phyloP scores from a whole-genome alignment of 2,888 invertebrate genomes.

The Strigamia crassipes region DNA sequence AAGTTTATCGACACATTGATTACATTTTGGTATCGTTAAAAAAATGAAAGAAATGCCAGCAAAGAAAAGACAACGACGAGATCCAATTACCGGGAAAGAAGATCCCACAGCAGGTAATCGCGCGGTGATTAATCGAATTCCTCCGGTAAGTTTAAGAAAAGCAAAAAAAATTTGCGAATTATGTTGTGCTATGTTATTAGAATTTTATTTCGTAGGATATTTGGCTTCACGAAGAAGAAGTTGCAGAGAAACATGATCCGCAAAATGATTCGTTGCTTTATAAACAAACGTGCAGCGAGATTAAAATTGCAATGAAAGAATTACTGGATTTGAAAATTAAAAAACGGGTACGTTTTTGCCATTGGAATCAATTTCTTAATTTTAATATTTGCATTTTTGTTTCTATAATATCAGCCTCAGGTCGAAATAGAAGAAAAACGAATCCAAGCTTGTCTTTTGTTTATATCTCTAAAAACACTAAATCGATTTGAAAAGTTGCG shows the following conservation, averaged over 20 bases:
- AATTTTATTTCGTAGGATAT: constrained; percentile 45
- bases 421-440: constrained; percentile 70
- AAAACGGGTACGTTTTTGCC: background rate
- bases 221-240: constrained; percentile 71
- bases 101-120: background rate
- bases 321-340: constrained; percentile 66
- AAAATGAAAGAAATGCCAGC: constrained; percentile 10
- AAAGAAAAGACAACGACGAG: constrained; percentile 15
- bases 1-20: too few species aligned
- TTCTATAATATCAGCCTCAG: constrained; percentile 53
- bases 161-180: too few species aligned
- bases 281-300: constrained; percentile 71
- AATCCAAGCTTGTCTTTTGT: constrained; percentile 73
- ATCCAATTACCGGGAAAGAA: background rate
- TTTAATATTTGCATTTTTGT: background rate
- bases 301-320: constrained; percentile 70
- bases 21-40: background rate
- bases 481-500: constrained; percentile 89
- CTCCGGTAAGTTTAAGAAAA: background rate
- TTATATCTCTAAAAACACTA: constrained; percentile 84
- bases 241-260: constrained; percentile 69
- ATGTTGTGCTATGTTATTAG: background rate
- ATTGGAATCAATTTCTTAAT: background rate
- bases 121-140: background rate
- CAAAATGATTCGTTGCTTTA: constrained; percentile 72